Evolutionary conservation across 2,888 invertebrate genomes (phyloP).

Genomic region (Cyaniris semiargus): DNA sequence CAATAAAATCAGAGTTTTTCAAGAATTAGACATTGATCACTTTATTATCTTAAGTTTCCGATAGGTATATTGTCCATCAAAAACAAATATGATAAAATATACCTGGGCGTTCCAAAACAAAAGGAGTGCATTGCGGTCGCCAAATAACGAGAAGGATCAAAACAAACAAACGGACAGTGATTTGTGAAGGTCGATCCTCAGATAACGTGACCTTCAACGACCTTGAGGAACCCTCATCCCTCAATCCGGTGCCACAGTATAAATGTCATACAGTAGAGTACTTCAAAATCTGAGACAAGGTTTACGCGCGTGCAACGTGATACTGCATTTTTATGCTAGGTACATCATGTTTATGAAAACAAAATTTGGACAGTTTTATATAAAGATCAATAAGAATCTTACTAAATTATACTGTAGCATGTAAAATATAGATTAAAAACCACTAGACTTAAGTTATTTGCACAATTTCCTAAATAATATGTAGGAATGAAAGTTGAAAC

Average conservation of each 20-base stretch:
- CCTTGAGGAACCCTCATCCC: neutral
- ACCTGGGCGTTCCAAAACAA: neutral
- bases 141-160: conserved; percentile 13
- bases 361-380: too few species aligned
- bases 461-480: neutral
- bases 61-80: neutral
- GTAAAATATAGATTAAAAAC: too few species aligned
- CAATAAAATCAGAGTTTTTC: neutral
- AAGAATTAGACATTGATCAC: neutral
- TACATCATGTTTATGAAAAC: too few species aligned
- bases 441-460: too few species aligned
- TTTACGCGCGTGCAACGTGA: too few species aligned
- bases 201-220: neutral
- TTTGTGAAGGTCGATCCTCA: conserved; percentile 14
- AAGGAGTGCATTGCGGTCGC: conserved; percentile 3
- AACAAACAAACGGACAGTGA: conserved; percentile 16
- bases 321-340: too few species aligned
- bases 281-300: too few species aligned
- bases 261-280: neutral
- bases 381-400: too few species aligned
- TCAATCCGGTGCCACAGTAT: neutral
- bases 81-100: conserved; percentile 13
- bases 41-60: neutral
- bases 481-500: neutral
- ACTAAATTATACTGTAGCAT: too few species aligned